These are phyloP conservation scores for Henricia sp. DNA, from an alignment of 53 echinoderm and acorn worm species.

Conservation along the genomic window DNA sequence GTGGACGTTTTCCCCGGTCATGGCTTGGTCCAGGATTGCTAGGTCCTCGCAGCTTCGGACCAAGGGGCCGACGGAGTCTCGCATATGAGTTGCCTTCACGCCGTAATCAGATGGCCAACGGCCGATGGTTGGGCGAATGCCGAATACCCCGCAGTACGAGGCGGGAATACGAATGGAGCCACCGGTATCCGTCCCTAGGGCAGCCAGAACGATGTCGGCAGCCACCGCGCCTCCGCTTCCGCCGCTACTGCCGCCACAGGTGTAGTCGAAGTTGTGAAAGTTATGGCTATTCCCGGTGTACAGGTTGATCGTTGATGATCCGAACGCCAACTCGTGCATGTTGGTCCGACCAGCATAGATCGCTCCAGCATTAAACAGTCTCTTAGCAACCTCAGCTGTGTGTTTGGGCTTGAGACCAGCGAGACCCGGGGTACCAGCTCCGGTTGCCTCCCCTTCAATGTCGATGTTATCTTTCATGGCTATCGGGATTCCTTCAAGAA, in stretches of 20 bases:
- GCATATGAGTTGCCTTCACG: neutral
- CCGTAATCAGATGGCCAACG: slow-evolving; percentile 38
- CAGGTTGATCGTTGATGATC: neutral
- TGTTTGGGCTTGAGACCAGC: slow-evolving; percentile 23
- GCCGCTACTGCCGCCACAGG: slow-evolving; percentile 42
- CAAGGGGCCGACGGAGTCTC: slow-evolving; percentile 23
- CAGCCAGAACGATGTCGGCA: slow-evolving; percentile 33
- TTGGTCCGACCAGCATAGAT: slow-evolving; percentile 29
- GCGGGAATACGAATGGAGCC: slow-evolving; percentile 32
- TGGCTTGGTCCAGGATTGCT: slow-evolving; percentile 16
- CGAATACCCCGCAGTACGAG: slow-evolving; percentile 29
- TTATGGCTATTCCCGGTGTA: slow-evolving; percentile 24
- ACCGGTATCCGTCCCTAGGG: slow-evolving; percentile 28
- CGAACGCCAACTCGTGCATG: slow-evolving; percentile 36
- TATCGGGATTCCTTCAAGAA: slow-evolving; percentile 34
- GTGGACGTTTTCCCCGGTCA: slow-evolving; percentile 12
- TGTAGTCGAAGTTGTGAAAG: slow-evolving; percentile 49
- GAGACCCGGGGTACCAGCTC: too few species aligned
- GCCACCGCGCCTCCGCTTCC: slow-evolving; percentile 24
- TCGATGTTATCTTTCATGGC: too few species aligned
- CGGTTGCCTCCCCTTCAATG: too few species aligned
- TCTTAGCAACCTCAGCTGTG: slow-evolving; percentile 31
- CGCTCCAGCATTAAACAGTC: slow-evolving; percentile 20
- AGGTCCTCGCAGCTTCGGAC: neutral
- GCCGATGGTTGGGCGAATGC: slow-evolving; percentile 9